phyloP scores from a whole-genome alignment of 2,797 vertebrate genomes.

The Tympanoctomys barrerae region DNA sequence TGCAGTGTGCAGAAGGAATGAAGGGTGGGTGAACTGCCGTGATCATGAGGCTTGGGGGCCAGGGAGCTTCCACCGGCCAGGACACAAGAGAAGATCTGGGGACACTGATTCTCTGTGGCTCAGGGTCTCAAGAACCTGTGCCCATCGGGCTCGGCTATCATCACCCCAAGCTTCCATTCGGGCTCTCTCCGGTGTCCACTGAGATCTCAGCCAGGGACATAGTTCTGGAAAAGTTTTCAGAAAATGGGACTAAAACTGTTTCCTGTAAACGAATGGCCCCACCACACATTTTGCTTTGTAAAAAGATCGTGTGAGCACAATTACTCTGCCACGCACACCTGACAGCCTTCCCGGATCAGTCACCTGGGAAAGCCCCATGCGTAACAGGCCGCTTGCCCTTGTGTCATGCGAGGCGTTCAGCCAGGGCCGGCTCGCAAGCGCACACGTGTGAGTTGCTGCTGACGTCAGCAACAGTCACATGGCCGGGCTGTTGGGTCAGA shows the following conservation, averaged over 20 bases:
- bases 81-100: background rate
- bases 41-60: background rate
- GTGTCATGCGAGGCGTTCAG: background rate
- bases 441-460: background rate
- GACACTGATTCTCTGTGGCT: background rate
- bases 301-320: fast-evolving
- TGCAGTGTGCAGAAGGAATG: fast-evolving
- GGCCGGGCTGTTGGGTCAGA: background rate
- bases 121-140: background rate
- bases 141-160: fast-evolving
- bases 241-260: background rate
- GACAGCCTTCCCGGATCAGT: background rate
- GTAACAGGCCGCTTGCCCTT: background rate
- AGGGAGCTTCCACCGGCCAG: background rate
- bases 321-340: background rate
- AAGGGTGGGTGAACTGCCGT: background rate
- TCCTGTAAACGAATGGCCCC: background rate
- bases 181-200: fast-evolving
- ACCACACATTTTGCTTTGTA: background rate
- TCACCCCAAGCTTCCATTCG: background rate
- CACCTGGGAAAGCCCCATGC: fast-evolving
- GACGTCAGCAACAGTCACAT: conserved; percentile 11
- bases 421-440: background rate
- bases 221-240: background rate
- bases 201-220: background rate